Base-by-base conservation (phyloP, 1,140 invertebrate genomes). In the Sminthurides bifidus region DNA sequence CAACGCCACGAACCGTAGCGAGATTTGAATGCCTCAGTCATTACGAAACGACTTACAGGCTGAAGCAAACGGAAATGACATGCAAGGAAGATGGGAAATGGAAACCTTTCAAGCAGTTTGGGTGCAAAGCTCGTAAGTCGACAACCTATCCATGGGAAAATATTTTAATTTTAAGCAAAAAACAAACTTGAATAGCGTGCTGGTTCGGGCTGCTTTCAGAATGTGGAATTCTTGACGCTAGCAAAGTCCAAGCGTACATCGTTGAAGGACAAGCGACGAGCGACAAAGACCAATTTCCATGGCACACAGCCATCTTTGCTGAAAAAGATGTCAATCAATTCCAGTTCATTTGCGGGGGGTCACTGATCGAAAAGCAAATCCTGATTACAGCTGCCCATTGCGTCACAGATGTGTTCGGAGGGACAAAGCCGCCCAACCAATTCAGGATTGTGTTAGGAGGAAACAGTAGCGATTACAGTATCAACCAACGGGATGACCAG, bases 311-410 rank as follows among this genome's bases (percentile, higher is more conserved):
- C 10, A 49, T 56, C 17, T 56, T 41, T 31, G 5, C 5, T 14
- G 37, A 43, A 8, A 17, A 23, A 40, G 23, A 4, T 2, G 37
- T 31, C 17, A 38, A 46, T 17, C 8, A 35, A 5, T 54, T 31
- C 30, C 33, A 56, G 19, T 56, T 38, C 23, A 56, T 56, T 2
- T 50, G 44, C 29, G 53, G 53, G 19, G 53, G 53, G 30, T 54
- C 53, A 2, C 26, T 54, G 33, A 38, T 54, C 4, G 41, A 45
- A 23, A 54, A 30, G 29, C 46, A 14, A 2, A n/a, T 48, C 17
- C 21, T 54, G 14, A 19, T 54, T 21, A 54, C 43, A 2, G 43
- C 43, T 12, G 53, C 24, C 12, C 53, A 54, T 46, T 54, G 53
- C 30, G 41, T 54, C 3, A 40, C 27, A 21, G 53, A 54, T 21